Evolutionary conservation across 2,797 vertebrate genomes (phyloP).

Genomic region (Falco naumanni): DNA sequence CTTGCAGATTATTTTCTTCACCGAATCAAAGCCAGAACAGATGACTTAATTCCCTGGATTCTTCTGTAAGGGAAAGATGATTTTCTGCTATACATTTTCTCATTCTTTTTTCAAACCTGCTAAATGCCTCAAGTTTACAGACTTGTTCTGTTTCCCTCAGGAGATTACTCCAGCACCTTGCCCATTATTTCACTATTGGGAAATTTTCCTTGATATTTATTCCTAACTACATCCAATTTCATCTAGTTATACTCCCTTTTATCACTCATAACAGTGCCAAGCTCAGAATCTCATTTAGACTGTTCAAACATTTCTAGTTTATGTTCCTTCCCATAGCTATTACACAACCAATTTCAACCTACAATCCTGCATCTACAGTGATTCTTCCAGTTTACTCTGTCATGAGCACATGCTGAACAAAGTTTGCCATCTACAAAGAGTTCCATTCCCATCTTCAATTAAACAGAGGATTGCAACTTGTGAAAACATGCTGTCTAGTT

Average conservation of each 20-base stretch:
- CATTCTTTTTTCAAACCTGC: not conserved
- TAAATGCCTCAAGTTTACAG: not conserved
- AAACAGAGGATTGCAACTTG: not conserved
- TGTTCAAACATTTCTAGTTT: not conserved
- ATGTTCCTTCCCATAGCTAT: not conserved
- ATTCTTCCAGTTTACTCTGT: not conserved
- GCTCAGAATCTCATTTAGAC: not conserved
- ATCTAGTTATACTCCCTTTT: not conserved
- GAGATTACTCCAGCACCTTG: not conserved
- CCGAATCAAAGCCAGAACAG: not conserved
- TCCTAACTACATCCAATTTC: not conserved
- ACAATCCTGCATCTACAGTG: not conserved
- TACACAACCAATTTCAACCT: not conserved
- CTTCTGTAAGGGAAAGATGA: not conserved
- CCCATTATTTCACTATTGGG: not conserved
- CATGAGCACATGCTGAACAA: not conserved
- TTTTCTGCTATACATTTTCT: not conserved
- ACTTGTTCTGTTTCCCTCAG: not conserved
- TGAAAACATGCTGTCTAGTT: constrained; percentile 23
- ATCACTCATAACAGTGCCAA: not conserved
- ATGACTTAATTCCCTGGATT: constrained; percentile 3
- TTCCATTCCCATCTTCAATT: not conserved
- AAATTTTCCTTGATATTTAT: constrained; percentile 1
- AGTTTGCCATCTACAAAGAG: not conserved
- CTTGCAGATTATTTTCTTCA: not conserved